Percentiles rank a stretch among this genome's conserved stretches.
Conservation (phyloP, 2,113 vertebrate species). For the Numenius arquata region DNA sequence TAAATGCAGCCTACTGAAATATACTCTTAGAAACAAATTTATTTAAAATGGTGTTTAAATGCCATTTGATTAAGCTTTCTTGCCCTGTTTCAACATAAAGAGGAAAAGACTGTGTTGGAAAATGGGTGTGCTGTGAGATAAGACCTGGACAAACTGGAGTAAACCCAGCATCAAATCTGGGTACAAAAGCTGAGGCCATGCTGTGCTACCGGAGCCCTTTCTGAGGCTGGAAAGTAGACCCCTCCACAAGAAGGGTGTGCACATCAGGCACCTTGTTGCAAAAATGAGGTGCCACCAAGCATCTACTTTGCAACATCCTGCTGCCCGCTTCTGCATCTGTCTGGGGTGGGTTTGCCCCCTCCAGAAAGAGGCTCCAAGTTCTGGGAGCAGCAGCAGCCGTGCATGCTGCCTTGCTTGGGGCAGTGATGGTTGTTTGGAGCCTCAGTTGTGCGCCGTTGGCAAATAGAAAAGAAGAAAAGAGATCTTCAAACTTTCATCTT, state of each 20-base stretch:
- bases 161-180: not conserved
- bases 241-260: not conserved
- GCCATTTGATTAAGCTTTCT: not conserved
- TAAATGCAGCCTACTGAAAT: not conserved
- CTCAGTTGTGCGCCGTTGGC: not conserved
- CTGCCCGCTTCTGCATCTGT: not conserved
- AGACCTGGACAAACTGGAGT: not conserved
- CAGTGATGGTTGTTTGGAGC: not conserved
- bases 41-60: not conserved
- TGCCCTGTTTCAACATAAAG: not conserved
- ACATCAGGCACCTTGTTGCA: accelerated
- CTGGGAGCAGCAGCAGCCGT: not conserved
- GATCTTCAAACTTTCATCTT: not conserved
- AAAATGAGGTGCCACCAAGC: not conserved
- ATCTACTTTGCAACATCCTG: not conserved
- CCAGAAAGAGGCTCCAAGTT: not conserved
- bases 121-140: not conserved
- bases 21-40: not conserved
- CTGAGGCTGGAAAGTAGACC: not conserved
- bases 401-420: not conserved
- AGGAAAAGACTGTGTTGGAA: not conserved
- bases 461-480: not conserved
- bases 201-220: not conserved
- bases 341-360: not conserved
- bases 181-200: not conserved